Evolutionary conservation across 2,888 invertebrate species (phyloP).

Genomic region (Protophormia terraenovae): DNA sequence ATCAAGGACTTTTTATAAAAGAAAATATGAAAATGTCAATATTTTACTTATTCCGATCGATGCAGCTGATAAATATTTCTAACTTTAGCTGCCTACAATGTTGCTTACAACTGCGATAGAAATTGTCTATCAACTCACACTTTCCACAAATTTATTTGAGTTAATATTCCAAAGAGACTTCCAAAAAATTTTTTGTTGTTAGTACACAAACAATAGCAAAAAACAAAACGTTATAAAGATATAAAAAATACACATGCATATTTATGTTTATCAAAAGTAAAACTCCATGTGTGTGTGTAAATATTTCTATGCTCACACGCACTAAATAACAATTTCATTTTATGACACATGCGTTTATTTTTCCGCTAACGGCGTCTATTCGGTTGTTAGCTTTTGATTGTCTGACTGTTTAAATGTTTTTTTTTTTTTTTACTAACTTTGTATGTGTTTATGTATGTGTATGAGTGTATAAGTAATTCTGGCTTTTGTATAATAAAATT

Average conservation of each 20-base stretch:
- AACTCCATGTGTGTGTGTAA: not conserved
- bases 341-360: constrained; percentile 49
- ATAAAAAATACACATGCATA: not conserved
- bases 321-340: constrained; percentile 44
- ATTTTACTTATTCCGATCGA: no score
- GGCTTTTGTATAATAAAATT: constrained; percentile 50
- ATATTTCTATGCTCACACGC: constrained; percentile 31
- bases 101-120: not conserved
- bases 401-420: not conserved
- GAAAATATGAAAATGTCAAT: no score
- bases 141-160: not conserved
- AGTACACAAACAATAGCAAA: not conserved
- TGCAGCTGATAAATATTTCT: no score
- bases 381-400: constrained; percentile 59
- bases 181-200: constrained; percentile 4
- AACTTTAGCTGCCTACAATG: no score
- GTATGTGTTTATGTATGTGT: constrained; percentile 3
- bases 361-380: constrained; percentile 44
- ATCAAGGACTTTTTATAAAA: no score
- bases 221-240: not conserved
- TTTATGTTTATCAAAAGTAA: no score
- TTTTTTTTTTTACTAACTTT: not conserved
- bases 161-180: not conserved
- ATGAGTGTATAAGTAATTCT: constrained; percentile 1
- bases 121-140: not conserved